phyloP scores from a whole-genome alignment of 2,113 vertebrate genomes.

The Sinocyclocheilus anophthalmus region DNA sequence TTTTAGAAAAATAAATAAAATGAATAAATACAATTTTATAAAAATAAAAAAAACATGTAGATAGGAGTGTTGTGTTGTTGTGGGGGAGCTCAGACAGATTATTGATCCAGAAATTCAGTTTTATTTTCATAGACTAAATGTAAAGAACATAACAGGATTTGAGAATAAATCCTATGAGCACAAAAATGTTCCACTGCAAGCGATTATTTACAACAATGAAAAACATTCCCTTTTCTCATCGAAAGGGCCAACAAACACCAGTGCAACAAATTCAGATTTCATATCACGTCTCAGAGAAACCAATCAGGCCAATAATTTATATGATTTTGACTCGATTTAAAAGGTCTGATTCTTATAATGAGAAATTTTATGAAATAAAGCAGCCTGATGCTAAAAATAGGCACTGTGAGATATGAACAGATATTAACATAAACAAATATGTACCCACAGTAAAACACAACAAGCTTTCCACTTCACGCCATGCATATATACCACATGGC shows the following conservation, averaged over 20 bases:
- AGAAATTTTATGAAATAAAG: not conserved
- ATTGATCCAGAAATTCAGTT: constrained; percentile 58
- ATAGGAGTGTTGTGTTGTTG: not conserved
- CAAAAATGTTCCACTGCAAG: constrained; percentile 82
- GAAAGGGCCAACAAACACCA: constrained; percentile 59
- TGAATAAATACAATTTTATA: too few relatives aligned
- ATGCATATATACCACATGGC: constrained; percentile 55
- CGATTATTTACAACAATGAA: constrained; percentile 78
- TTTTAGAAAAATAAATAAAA: too few relatives aligned
- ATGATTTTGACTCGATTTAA: not conserved
- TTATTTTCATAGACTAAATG: constrained; percentile 81
- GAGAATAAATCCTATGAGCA: constrained; percentile 84
- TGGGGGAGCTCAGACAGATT: not conserved
- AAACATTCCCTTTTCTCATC: constrained; percentile 68
- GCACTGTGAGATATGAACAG: constrained; percentile 63
- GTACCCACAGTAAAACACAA: constrained; percentile 52
- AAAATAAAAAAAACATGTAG: not conserved
- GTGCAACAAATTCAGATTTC: constrained; percentile 49
- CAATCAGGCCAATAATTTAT: not conserved
- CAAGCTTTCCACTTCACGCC: constrained; percentile 41
- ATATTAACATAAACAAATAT: constrained; percentile 58
- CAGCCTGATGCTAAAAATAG: constrained; percentile 55
- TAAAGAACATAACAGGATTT: constrained; percentile 83
- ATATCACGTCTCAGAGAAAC: constrained; percentile 17
- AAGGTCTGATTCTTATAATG: constrained; percentile 27